Base-by-base conservation (phyloP, 2,797 vertebrate species). In the Neostethus bicornis region DNA sequence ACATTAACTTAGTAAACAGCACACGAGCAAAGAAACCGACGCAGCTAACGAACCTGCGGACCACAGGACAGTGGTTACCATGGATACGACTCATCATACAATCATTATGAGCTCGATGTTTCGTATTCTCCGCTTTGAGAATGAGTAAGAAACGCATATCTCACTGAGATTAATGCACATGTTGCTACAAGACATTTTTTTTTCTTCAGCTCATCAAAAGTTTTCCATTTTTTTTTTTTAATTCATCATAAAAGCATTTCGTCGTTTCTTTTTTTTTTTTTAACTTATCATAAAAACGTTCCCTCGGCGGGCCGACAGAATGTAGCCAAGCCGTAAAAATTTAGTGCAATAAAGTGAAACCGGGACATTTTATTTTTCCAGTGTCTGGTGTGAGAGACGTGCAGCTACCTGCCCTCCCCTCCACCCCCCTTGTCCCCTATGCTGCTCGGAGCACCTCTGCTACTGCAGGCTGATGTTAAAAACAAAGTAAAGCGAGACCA, bases 81-180 rank as follows among this genome's bases (percentile, higher is more conserved):
- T 93, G 92, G 92, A 94, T 92, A 96, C 91, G 93, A 93, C 90
- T 93, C 92, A 93, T 93, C 93, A 96, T 92, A 95, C 96, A 96
- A 97, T 98, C 95, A 96, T 90, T 93, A 95, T 94, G 94, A 96
- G 94, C 94, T 89, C 84, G 73, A 90, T 88, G 94, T 94, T 96
- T 95, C 93, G 94, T 95, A 96, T 98, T 99, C 96, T 99, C 96
- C 89, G 85, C 93, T 95, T 97, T 94, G 96, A 99, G 96, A 99
- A 99, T 93, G 95, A 94, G 94, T 94, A 96, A 95, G 88, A 95
- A 89, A 94, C 91, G 94, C 93, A 93, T 94, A 98, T 99, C 96
- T 99, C 97, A 98, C 93, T 98, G 96, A 99, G 96, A 99, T 99
- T 94, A 99, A 97, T 94, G 95, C 95, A 97, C 96, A 96, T 96